Conservation (phyloP, 2,888 invertebrate genomes). For the Catocala sponsa region DNA sequence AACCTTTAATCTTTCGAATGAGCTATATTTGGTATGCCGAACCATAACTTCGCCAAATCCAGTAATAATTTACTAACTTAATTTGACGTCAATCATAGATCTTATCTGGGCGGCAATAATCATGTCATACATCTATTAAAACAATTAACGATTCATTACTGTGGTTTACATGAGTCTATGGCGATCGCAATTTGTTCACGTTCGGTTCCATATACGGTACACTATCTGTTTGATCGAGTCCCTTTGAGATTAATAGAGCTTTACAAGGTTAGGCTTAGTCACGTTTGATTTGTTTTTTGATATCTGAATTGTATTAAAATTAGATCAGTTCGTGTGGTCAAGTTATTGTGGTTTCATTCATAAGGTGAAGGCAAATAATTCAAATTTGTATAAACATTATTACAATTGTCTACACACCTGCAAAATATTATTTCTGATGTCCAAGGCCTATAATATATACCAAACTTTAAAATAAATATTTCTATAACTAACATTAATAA, state of each 20-base stretch:
- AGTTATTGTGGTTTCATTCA: background rate
- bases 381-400: too few species aligned
- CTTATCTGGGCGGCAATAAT: slow-evolving; percentile 46
- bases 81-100: slow-evolving; percentile 45
- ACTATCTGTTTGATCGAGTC: slow-evolving; percentile 36
- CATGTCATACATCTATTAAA: slow-evolving; percentile 47
- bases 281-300: slow-evolving; percentile 8
- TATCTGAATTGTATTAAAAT: background rate
- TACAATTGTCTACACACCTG: too few species aligned
- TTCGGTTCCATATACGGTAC: slow-evolving; percentile 44
- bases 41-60: slow-evolving; percentile 14
- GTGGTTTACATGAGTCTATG: slow-evolving; percentile 49
- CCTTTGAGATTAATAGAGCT: slow-evolving; percentile 24
- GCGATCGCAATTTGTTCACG: slow-evolving; percentile 47
- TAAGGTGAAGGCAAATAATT: background rate
- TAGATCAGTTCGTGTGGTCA: background rate
- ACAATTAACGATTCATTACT: slow-evolving; percentile 52
- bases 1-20: too few species aligned
- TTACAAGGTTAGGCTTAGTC: slow-evolving; percentile 10
- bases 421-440: too few species aligned
- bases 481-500: too few species aligned
- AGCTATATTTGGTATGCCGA: too few species aligned
- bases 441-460: too few species aligned
- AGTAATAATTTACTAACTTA: slow-evolving; percentile 5
- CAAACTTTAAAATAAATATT: too few species aligned